phyloP scores from a whole-genome alignment of 2,888 invertebrate species.

The Halictus ligatus region DNA sequence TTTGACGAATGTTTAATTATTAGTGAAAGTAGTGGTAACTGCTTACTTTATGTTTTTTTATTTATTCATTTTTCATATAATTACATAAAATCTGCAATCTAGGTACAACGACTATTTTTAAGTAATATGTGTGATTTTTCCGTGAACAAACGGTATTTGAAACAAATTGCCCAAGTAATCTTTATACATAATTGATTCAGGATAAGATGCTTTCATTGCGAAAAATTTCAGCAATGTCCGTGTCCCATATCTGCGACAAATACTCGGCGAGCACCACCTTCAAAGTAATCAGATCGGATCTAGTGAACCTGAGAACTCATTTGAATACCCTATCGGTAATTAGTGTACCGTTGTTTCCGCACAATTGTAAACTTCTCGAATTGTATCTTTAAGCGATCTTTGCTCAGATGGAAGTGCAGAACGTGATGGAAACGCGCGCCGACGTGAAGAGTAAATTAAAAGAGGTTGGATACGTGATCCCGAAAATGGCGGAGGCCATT shows the following conservation, averaged over 20 bases:
- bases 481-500: slow-evolving; percentile 80
- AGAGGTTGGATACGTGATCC: slow-evolving; percentile 76
- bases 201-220: not conserved
- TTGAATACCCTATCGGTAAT: slow-evolving; percentile 79
- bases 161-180: not conserved
- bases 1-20: not conserved
- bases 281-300: slow-evolving; percentile 75
- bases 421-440: slow-evolving; percentile 75
- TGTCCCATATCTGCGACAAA: slow-evolving; percentile 80
- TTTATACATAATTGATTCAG: not conserved
- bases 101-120: too few relatives aligned
- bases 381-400: not conserved
- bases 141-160: too few relatives aligned
- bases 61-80: not conserved
- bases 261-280: slow-evolving; percentile 77
- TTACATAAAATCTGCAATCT: not conserved
- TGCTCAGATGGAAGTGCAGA: slow-evolving; percentile 76
- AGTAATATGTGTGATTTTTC: too few relatives aligned
- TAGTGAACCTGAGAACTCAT: slow-evolving; percentile 74
- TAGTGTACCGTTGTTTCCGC: not conserved
- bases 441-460: slow-evolving; percentile 75
- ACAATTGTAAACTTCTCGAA: not conserved
- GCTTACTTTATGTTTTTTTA: too few relatives aligned
- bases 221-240: slow-evolving; percentile 77
- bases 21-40: too few relatives aligned